Conservation (phyloP, 2,888 invertebrate genomes). For the Monochamus alternatus region DNA sequence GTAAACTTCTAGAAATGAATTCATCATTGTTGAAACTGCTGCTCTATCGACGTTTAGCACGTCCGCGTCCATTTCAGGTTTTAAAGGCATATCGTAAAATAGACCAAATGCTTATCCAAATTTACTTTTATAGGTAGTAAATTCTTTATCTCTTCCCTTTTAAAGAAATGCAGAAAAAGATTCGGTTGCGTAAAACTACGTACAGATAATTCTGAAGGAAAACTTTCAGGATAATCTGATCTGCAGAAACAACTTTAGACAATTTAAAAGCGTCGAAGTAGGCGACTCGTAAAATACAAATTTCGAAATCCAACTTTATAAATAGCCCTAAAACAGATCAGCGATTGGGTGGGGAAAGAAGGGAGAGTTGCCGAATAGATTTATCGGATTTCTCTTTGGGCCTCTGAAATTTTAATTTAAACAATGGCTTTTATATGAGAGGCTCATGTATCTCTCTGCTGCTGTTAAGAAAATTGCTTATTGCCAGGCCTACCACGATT, state of each 20-base stretch:
- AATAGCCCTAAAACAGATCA: constrained; percentile 18
- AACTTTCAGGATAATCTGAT: constrained; percentile 21
- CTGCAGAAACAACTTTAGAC: constrained; percentile 5
- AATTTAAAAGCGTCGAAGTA: constrained; percentile 16
- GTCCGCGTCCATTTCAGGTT: neutral
- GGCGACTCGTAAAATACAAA: constrained; percentile 16
- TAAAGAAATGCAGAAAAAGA: constrained; percentile 8
- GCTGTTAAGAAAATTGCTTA: neutral
- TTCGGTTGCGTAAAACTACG: constrained; percentile 18
- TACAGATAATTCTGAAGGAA: constrained; percentile 12
- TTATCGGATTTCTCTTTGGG: constrained; percentile 1
- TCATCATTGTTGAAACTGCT: too few relatives aligned
- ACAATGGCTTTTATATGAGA: neutral
- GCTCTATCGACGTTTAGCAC: too few relatives aligned
- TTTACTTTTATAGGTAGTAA: constrained; percentile 21
- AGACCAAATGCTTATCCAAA: constrained; percentile 23
- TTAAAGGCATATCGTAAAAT: constrained; percentile 17
- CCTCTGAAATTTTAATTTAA: constrained; percentile 1
- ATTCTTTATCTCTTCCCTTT: constrained; percentile 17
- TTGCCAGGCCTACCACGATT: too few relatives aligned
- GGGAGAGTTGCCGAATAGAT: neutral
- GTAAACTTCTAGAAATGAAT: too few relatives aligned
- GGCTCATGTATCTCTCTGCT: neutral
- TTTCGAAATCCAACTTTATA: constrained; percentile 20
- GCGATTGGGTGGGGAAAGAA: neutral